Evolutionary conservation across 1,140 invertebrate genomes (phyloP), one percentile per base, ranked within the genome.

Genomic region (Saccostrea cuccullata): DNA sequence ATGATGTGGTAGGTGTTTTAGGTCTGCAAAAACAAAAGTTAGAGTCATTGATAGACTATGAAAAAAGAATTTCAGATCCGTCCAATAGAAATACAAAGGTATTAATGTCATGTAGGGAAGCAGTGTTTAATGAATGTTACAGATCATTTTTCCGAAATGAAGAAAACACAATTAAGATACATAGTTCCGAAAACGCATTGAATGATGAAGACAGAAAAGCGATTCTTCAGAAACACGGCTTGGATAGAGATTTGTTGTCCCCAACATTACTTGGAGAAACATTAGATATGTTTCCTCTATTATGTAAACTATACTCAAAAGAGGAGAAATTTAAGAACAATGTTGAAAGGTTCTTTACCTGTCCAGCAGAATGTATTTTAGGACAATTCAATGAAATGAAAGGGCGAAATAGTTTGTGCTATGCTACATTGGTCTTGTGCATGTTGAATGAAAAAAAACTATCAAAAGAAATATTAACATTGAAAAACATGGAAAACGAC

Each of bases 1-100:
- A 73, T 73, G 67, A 73, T 73, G 23, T 73, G 13, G n/a, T 73
- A 30, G 67, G 67, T 73, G 67, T 73, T 12, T 73, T 73, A 12
- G 67, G 67, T 23, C 26, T 73, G 8, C n/a, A 73, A 26, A 30
- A 26, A 73, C 20, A 13, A 8, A 30, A 73, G 23, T 73, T 73
- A 73, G 23, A 73, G 12, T 23, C 23, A 12, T 73, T 73, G 26
- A 26, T 13, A 26, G 26, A 73, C 11, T 73, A 26, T 73, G 26
- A 73, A 30, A 23, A 73, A 26, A 73, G 23, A 73, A 73, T 73
- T 26, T 23, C 23, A 26, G 12, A 73, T 23, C 67, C 67, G 0
- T 26, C 0, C 12, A 73, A 23, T 20, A 23, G 11, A 26, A 73
- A 73, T 13, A 26, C 67, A 26, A 73, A 30, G 26, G 23, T 23